Evolutionary conservation across 2,888 invertebrate species (phyloP), one percentile per base, ranked within the genome.

Genomic region (Oscheius onirici): DNA sequence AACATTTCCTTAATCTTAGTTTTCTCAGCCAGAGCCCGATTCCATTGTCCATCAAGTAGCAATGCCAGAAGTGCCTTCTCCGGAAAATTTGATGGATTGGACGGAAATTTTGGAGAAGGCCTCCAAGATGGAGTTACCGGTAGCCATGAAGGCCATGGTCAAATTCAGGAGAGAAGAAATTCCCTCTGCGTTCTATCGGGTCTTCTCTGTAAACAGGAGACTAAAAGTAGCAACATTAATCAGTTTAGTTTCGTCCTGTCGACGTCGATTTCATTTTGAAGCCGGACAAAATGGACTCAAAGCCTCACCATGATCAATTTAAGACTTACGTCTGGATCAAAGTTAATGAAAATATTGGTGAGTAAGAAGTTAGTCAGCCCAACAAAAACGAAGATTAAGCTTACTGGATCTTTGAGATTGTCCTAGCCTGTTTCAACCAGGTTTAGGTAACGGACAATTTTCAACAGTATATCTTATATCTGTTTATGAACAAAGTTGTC

Each of bases 51-150:
- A 88, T 73, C 89, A 89, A 82, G 79, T 78, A 60, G 79, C 79
- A n/a, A 89, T 89, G 89, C 89, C 89, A 0, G 77, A 81, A 15
- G 88, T 88, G 8, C 87, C 88, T 5, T 79, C 84, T 10, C 89
- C 89, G 5, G 86, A 86, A 26, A 78, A 85, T 28, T 82, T 87
- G 22, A 74, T 83, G 34, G 84, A 83, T 65, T 75, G 78, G 13
- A 69, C 79, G 15, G 72, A 75, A 22, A 70, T 78, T n/a, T 77
- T 80, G 52, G 82, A 82, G 44, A 72, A 70, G 22, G 75, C 78
- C 26, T 73, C 76, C 17, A 75, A 60, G 52, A 34, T 68, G 46
- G 43, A 55, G 11, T 49, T 73, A n/a, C 78, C 78, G 3, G 66
- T 74, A 17, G 75, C 74, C 0, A 76, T 76, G 26, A 43, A 74